These are phyloP conservation scores for Oreortyx pictus DNA, from an alignment of 2,797 vertebrate species.

Conservation along the genomic window DNA sequence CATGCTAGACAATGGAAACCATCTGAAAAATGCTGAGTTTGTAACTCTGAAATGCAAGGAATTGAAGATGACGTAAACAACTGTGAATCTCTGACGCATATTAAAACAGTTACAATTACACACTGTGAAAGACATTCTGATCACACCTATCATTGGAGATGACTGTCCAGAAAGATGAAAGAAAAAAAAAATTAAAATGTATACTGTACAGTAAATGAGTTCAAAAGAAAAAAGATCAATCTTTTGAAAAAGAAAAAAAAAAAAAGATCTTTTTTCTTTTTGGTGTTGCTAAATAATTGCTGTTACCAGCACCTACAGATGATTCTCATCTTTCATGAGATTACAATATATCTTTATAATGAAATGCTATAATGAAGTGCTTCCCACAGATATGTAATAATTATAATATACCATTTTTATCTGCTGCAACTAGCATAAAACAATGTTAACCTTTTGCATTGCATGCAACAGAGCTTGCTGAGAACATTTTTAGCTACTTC, in stretches of 20 bases:
- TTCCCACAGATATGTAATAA: background rate
- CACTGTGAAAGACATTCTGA: background rate
- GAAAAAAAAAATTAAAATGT: background rate
- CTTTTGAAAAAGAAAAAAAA: background rate
- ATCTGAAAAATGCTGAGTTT: conserved; percentile 66
- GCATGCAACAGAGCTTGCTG: background rate
- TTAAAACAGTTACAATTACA: background rate
- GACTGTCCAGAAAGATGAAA: background rate
- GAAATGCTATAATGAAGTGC: background rate
- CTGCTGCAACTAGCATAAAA: background rate
- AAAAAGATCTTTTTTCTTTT: background rate
- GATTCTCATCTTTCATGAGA: background rate
- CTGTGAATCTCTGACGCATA: background rate
- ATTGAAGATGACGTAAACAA: conserved; percentile 36
- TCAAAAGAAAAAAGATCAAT: background rate
- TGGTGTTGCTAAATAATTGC: conserved; percentile 21
- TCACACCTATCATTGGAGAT: background rate
- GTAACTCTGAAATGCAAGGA: conserved; percentile 49
- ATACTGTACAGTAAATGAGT: background rate
- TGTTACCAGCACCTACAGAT: background rate
- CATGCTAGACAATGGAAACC: conserved; percentile 60
- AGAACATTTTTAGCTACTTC: background rate
- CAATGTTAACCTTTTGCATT: background rate
- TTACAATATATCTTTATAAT: background rate
- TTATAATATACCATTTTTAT: background rate